Percentiles rank a stretch among this genome's conserved stretches.
These are phyloP conservation scores for Papilio demoleus DNA, from an alignment of 2,888 invertebrate genomes.

Conservation along the genomic window DNA sequence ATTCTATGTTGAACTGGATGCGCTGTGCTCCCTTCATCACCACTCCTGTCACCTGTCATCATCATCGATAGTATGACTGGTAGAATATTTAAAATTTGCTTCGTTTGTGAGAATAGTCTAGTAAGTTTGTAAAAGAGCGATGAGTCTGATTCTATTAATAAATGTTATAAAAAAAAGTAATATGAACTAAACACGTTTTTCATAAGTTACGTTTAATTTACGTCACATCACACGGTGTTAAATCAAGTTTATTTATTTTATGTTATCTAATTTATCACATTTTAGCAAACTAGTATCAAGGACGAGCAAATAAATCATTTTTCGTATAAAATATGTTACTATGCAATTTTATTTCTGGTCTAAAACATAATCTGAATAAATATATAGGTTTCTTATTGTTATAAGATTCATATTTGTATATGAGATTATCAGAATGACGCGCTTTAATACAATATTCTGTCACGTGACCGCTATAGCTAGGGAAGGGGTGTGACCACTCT, in stretches of 20 bases:
- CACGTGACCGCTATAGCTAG: too few relatives aligned
- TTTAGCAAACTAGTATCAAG: constrained; percentile 1
- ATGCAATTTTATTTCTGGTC: too few relatives aligned
- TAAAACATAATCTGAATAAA: too few relatives aligned
- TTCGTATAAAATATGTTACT: neutral
- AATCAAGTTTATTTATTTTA: constrained; percentile 12
- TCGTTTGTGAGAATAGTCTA: neutral
- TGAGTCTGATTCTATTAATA: neutral
- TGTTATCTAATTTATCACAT: constrained; percentile 15
- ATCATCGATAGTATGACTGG: neutral
- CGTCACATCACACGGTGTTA: neutral
- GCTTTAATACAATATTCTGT: too few relatives aligned
- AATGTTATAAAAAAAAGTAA: neutral
- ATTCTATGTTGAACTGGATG: constrained; percentile 82
- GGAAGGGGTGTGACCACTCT: too few relatives aligned
- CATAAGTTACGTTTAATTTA: neutral
- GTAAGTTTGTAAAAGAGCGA: neutral
- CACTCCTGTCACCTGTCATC: constrained; percentile 78
- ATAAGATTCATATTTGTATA: too few relatives aligned
- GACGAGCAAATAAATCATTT: neutral
- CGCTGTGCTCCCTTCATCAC: constrained; percentile 79
- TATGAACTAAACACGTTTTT: constrained; percentile 1
- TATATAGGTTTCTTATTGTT: too few relatives aligned
- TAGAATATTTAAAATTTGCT: too few relatives aligned
- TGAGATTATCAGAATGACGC: too few relatives aligned